Conservation (phyloP, 35 echinoderm and acorn worm genomes). For the Patiria miniata region DNA sequence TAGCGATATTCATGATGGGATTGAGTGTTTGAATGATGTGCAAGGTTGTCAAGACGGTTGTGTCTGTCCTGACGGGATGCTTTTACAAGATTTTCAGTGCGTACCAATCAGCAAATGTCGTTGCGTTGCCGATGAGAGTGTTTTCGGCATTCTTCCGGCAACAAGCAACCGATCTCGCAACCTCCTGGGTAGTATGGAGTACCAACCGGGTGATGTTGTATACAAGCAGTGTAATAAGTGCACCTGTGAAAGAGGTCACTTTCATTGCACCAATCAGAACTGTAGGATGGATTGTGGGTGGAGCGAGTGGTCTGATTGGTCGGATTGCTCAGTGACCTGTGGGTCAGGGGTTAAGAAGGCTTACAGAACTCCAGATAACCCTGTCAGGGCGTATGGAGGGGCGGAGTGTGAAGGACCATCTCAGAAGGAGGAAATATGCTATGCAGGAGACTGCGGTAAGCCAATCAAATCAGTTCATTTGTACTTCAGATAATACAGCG, state of each 20-base stretch:
- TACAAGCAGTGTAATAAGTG: neutral
- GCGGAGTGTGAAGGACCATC: slow-evolving; percentile 69
- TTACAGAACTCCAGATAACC: slow-evolving; percentile 60
- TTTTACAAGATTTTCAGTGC: slow-evolving; percentile 27
- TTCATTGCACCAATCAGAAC: slow-evolving; percentile 12
- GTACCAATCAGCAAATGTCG: slow-evolving; percentile 18
- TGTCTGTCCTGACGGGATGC: slow-evolving; percentile 34
- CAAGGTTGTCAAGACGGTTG: slow-evolving; percentile 32
- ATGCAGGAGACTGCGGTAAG: slow-evolving; percentile 65
- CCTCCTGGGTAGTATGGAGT: neutral
- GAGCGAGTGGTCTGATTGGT: slow-evolving; percentile 55
- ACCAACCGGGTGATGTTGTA: neutral
- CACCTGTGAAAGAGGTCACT: neutral
- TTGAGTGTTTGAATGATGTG: neutral
- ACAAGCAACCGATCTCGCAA: neutral
- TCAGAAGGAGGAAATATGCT: slow-evolving; percentile 49
- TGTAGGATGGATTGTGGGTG: slow-evolving; percentile 38
- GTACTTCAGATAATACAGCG: too few species aligned
- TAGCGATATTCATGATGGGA: neutral
- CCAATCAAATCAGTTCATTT: neutral
- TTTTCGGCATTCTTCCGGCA: neutral
- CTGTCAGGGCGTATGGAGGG: slow-evolving; percentile 61
- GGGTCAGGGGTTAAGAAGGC: slow-evolving; percentile 28
- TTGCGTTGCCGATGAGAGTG: neutral
- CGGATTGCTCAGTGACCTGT: slow-evolving; percentile 37